These are phyloP conservation scores for Oeneis ivallda DNA, from an alignment of 2,888 invertebrate genomes.

Conservation along the genomic window DNA sequence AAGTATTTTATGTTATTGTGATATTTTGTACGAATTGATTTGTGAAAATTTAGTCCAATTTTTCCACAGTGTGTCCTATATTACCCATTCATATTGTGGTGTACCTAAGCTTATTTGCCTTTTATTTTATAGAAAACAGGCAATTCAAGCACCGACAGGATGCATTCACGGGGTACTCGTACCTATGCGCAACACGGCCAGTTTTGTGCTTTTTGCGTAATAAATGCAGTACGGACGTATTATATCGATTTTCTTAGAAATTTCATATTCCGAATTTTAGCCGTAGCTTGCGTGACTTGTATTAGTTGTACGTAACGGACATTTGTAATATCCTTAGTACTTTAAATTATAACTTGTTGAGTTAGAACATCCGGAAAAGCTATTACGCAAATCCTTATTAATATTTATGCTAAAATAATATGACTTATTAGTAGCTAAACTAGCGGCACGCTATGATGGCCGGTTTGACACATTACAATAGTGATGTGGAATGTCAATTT, in stretches of 20 bases:
- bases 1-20: too few species aligned
- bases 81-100: conserved; percentile 10
- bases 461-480: too few species aligned
- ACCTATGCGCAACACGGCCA: conserved; percentile 22
- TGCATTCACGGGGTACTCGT: conserved; percentile 43
- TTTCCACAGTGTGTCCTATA: neutral
- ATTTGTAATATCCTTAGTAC: conserved; percentile 21
- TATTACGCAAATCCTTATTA: neutral
- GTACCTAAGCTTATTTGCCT: conserved; percentile 55
- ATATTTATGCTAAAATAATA: neutral
- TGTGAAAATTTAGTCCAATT: neutral
- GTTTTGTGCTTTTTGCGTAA: conserved; percentile 54
- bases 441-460: too few species aligned
- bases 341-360: conserved; percentile 6
- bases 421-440: neutral
- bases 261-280: conserved; percentile 44
- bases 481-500: too few species aligned
- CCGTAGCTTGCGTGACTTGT: neutral
- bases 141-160: conserved; percentile 51
- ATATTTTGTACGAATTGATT: too few species aligned
- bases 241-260: conserved; percentile 44
- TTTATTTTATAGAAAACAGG: conserved; percentile 65
- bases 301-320: conserved; percentile 1
- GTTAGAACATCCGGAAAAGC: conserved; percentile 4
- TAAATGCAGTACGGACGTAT: conserved; percentile 57